Base-by-base conservation (phyloP, 2,113 vertebrate genomes). In the Empidonax alnorum region DNA sequence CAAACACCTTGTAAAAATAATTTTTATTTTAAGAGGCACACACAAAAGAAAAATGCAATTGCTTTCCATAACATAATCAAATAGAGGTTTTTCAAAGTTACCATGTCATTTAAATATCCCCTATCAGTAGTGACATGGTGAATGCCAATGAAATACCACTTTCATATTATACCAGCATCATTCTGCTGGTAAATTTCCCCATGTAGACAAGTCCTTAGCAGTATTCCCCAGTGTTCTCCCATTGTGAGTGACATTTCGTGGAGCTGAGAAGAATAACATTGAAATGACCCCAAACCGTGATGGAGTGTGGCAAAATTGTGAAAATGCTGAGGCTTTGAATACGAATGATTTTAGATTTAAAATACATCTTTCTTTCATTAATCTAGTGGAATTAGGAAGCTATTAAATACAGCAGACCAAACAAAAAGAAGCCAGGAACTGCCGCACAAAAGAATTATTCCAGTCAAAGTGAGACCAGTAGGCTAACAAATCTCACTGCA, bases 401-500 rank as follows among this genome's bases (percentile, higher is more conserved):
- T 87, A 46, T 96, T 87, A 88, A 97, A 73, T 77, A 96, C 49
- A 95, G 83, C 85, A 91, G 68, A 95, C 91, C 93, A 94, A 96
- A 97, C 93, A 96, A 95, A 94, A 94, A 90, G 72, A 89, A 96
- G 79, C 63, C 93, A 93, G 81, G 88, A 85, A 73, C 55, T 89
- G 87, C 93, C n/a, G 1, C 23, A 55, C 33, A 93, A 80, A 91
- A 96, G 92, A 91, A 94, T 92, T 53, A 66, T 89, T 95, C 49
- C 77, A 88, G 66, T 91, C 82, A 87, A 80, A 83, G 47, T 69
- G 52, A 84, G 93, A 93, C 87, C 65, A 87, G n/a, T 21, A 65
- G 46, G 61, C 90, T 97, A 87, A 81, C 39, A 97, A 97, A 89
- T 94, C 88, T 94, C 93, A 89, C 92, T 95, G 96, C 59, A 96